Evolutionary conservation across 1,140 invertebrate genomes (phyloP), one percentile per base, ranked within the genome.

Genomic region (Rhyacophila brunnea): DNA sequence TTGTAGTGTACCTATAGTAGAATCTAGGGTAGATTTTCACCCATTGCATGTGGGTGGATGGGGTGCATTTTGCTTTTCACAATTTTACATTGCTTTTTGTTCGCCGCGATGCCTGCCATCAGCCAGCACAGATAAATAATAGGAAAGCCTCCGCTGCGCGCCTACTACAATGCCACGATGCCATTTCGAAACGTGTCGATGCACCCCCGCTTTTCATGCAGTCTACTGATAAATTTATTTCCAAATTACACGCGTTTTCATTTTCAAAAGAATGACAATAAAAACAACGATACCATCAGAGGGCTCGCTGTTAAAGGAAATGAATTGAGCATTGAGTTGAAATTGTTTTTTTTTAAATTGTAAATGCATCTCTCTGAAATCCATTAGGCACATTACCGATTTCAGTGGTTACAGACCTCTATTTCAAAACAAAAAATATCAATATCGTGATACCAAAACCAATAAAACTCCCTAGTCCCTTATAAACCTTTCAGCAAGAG

Each of bases 11-110:
- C 14, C 14, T n/a, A n/a, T n/a, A n/a, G 28, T 4, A 4, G 32
- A 11, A 15, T 35, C 35, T n/a, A 5, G n/a, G 47, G 47, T 36
- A 9, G 19, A 20, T 52, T 52, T 40, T 11, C 51, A 13, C 23
- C 11, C 20, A 5, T 15, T 17, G 36, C 18, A 23, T 14, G 9
- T 28, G 15, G 44, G 14, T 45, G 10, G 52, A 11, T 17, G 17
- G 43, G 10, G 9, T 34, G 36, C 52, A n/a, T 40, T 43, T 42
- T 40, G 52, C 47, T 56, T 62, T 62, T 56, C 59, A 51, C 46
- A 51, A 62, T 62, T 62, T 62, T 57, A 57, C 52, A 62, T 56
- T 13, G 52, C 36, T 56, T 62, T 56, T 62, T 48, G 52, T 43
- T 40, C 17, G 32, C 11, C 49, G 50, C 43, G 34, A 20, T 20